Conservation (phyloP, 1,140 invertebrate species). For the Choristoneura fumiferana region DNA sequence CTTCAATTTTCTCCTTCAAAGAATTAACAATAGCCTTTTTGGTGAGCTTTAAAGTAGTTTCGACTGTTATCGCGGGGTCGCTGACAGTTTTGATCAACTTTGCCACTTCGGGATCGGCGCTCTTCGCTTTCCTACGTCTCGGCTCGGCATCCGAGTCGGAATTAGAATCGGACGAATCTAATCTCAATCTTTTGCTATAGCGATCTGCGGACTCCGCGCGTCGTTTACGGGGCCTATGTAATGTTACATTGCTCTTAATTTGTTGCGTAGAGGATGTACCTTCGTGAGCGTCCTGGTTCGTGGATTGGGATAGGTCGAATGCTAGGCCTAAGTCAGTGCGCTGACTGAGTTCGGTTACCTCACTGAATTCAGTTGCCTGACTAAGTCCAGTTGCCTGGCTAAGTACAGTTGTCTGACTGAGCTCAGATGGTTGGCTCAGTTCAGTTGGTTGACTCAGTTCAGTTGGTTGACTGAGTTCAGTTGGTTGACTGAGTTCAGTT, state of each 20-base stretch:
- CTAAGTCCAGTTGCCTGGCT: too few relatives aligned
- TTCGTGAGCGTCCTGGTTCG: background rate
- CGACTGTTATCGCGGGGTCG: conserved; percentile 52
- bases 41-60: conserved; percentile 28
- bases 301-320: background rate
- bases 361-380: too few relatives aligned
- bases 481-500: background rate
- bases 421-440: too few relatives aligned
- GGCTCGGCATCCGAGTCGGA: conserved; percentile 34
- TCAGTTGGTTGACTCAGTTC: background rate
- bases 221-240: conserved; percentile 38
- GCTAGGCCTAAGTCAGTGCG: background rate
- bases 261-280: conserved; percentile 11
- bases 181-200: conserved; percentile 34
- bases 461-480: background rate
- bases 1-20: conserved; percentile 40
- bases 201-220: conserved; percentile 46
- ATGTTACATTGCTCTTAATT: conserved; percentile 17
- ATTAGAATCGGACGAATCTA: conserved; percentile 20
- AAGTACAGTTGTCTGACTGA: too few relatives aligned
- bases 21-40: conserved; percentile 38
- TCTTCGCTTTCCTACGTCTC: conserved; percentile 24
- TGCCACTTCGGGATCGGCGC: conserved; percentile 23
- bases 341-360: too few relatives aligned
- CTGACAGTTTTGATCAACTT: conserved; percentile 56